Evolutionary conservation across 2,888 invertebrate genomes (phyloP), one percentile per base, ranked within the genome.

Genomic region (Parnassius mnemosyne): DNA sequence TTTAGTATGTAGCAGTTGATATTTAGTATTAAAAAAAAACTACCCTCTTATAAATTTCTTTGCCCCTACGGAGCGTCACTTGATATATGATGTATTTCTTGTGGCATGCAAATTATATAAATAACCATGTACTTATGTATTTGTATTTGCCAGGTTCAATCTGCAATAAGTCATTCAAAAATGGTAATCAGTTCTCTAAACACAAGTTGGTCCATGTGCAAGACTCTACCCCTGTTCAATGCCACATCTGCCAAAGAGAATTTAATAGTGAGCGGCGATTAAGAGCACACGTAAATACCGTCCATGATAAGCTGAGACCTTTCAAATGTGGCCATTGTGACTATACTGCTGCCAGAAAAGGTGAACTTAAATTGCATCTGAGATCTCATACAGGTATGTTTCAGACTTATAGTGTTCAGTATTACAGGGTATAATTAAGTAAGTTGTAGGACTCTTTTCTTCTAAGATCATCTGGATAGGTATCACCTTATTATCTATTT

Each of bases 81-180:
- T 16, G 16, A 16, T 16, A 16, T 16, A 16, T 16, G 16, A 16
- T 16, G 1, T 16, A 16, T 16, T 16, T 16, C 16, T 16, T 16
- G 16, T 16, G 16, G 1, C 16, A 16, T 16, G 16, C 16, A 16
- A 16, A 16, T 16, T 16, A 16, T 16, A 16, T 16, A 16, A 16
- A 34, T 34, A 34, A 34, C 34, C 34, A 34, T 7, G 7, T 34
- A 34, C 7, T 7, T 34, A 7, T 34, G 34, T 7, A 63, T 34
- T 7, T 34, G 34, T 7, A 63, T 34, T 53, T 42, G 53, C 56
- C 74, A 90, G 90, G 90, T 83, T 90, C 93, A 65, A 84, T 92
- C 60, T 97, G 97, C 79, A 93, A 93, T 34, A 96, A 96, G 80
- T 92, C 92, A 0, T 97, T 97, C 81, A 97, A 97, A 81, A 97